A percentile compares a stretch with the other conserved stretches of the same genome.
Evolutionary conservation across 2,113 vertebrate genomes (phyloP).

Genomic region (Calypte anna): DNA sequence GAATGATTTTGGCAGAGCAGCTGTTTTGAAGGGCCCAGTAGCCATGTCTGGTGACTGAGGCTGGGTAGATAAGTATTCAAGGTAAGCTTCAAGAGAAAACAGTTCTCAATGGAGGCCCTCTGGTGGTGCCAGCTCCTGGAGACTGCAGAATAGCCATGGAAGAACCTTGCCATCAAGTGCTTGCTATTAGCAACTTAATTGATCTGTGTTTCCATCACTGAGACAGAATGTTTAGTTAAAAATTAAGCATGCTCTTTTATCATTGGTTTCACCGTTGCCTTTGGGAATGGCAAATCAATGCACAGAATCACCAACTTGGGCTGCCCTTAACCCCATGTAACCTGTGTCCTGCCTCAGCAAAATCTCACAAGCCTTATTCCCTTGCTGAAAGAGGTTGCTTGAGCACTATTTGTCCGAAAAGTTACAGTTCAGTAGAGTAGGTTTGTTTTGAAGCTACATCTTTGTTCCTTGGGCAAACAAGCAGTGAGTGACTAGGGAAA

Average conservation of each 20-base stretch:
- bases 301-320: not conserved
- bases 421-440: not conserved
- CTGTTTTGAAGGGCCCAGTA: not conserved
- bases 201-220: not conserved
- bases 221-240: not conserved
- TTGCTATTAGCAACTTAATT: not conserved
- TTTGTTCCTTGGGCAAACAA: not conserved
- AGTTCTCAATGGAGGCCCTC: not conserved
- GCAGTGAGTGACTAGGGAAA: not conserved
- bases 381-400: not conserved
- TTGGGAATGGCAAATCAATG: not conserved
- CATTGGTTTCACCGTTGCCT: not conserved
- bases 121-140: rapidly evolving
- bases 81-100: not conserved
- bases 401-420: not conserved
- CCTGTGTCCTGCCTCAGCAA: not conserved
- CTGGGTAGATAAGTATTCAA: too few relatives aligned
- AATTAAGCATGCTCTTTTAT: not conserved
- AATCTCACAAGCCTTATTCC: not conserved
- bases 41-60: too few relatives aligned
- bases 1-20: not conserved
- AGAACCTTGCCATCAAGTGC: not conserved
- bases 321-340: not conserved
- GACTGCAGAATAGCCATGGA: not conserved
- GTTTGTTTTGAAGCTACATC: not conserved